Evolutionary conservation across 2,888 invertebrate species (phyloP), one percentile per base, ranked within the genome.

Genomic region (Malacosoma neustria): DNA sequence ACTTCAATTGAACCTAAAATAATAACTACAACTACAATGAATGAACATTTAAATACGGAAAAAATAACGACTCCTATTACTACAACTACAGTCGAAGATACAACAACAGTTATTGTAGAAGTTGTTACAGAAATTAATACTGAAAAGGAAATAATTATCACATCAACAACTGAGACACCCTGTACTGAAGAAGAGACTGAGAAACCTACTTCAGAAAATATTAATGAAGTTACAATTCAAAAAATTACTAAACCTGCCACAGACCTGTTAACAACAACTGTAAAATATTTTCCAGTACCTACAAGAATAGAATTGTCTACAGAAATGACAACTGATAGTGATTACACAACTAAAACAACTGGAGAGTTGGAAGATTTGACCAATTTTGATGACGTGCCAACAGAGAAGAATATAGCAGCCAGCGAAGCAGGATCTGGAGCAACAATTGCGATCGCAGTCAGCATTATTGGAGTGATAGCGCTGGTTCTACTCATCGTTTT

Each of bases 361-460:
- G 65, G 48, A 49, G 69, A 61, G 33, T 41, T 63, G 30, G 74
- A 73, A 43, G 77, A 76, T 31, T 37, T 67, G 35, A 70, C 67
- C 2, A 72, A 56, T 35, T 75, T 66, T 43, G 56, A 49, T 31
- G 76, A 68, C 13, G 50, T 68, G 57, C 80, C 71, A 3, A 87
- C 72, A 37, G 81, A 70, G 54, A 70, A 62, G 15, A 73, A 67
- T 14, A 68, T 56, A 49, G 71, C 54, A 53, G 34, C 67, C 11
- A 73, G 63, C 4, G 82, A 80, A 29, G 80, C 86, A 3, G 88
- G 89, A 32, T 88, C 89, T 1, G 92, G 92, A 38, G 92, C 93
- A 3, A 91, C 94, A 35, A 92, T 93, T 7, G 95, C 95, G 9
- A 92, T 95, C 41, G 90, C 92, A 4, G 92, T 95, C 41, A 93